These are phyloP conservation scores for Sprattus sprattus DNA, from an alignment of 2,113 vertebrate species.

Conservation along the genomic window DNA sequence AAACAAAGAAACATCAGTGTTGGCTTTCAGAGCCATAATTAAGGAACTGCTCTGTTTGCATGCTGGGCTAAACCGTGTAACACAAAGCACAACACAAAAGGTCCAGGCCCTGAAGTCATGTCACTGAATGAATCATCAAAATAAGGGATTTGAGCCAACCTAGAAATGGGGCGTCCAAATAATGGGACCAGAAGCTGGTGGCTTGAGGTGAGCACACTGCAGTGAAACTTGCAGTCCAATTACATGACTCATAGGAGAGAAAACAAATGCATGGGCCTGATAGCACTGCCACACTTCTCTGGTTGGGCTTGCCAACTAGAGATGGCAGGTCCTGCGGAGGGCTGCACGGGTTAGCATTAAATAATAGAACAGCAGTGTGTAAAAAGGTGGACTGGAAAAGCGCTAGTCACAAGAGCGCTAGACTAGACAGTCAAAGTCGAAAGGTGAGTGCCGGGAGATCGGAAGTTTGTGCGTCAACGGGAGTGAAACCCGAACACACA, in stretches of 20 bases:
- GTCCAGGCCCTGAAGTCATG: no score
- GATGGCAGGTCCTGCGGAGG: neutral
- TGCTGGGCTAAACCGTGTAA: neutral
- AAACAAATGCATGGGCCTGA: neutral
- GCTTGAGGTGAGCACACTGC: neutral
- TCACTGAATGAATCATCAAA: neutral
- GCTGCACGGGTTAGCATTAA: neutral
- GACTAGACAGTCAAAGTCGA: conserved; percentile 1
- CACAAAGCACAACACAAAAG: neutral
- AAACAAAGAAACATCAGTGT: neutral
- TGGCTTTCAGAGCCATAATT: neutral
- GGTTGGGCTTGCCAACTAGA: neutral
- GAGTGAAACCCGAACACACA: neutral
- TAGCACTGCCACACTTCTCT: neutral
- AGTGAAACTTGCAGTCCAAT: neutral
- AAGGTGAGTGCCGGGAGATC: neutral
- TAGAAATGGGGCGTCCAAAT: neutral
- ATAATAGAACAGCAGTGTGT: neutral
- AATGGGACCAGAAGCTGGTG: neutral
- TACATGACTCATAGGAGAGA: neutral
- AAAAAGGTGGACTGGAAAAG: neutral
- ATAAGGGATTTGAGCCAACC: neutral
- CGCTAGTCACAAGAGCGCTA: neutral
- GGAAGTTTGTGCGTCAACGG: neutral
- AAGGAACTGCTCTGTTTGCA: neutral